Base-by-base conservation (phyloP, 1,140 invertebrate species). In the Triops cancriformis region DNA sequence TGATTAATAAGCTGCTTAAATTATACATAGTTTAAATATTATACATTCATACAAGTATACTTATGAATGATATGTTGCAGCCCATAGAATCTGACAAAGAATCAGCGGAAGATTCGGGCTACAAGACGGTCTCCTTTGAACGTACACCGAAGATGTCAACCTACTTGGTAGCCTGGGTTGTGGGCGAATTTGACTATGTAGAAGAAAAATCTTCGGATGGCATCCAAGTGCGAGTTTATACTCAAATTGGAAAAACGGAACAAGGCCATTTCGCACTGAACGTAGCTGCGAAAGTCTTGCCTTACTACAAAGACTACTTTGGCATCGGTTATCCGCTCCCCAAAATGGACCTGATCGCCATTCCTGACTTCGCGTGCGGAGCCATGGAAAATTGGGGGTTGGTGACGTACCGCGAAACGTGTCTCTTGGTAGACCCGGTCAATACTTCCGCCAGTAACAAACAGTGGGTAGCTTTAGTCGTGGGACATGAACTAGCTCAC, bases 351-450 rank as follows among this genome's bases (percentile, higher is more conserved):
- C 88, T 97, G 72, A 94, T 98, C 82, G 95, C 95, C 31, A 94
- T 98, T 82, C 91, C 95, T 23, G 96, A 98, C 84, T 98, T 97
- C 81, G 91, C 92, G 42, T 89, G 90, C 43, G 89, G 94, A 79
- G 96, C 95, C 64, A 98, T 98, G 96, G 96, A 98, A 85, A 98
- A 98, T 85, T 98, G 96, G 96, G 96, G 95, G 26, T 82, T 94
- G 14, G 88, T 94, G 4, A 93, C 91, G 0, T 95, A 91, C 81
- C 88, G 94, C 76, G 94, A 96, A 84, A 92, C 91, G 2, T 93
- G 92, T 82, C 86, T 96, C 0, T 85, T 96, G 6, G 92, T 95
- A 1, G 94, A 96, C 86, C 89, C 91, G 3, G 86, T 93, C 80
- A 94, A 95, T 82, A 94, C 93, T 0, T 95, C 94, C 28, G 88